Base-by-base conservation (phyloP, 1,140 invertebrate genomes). In the Diorhabda elongata region DNA sequence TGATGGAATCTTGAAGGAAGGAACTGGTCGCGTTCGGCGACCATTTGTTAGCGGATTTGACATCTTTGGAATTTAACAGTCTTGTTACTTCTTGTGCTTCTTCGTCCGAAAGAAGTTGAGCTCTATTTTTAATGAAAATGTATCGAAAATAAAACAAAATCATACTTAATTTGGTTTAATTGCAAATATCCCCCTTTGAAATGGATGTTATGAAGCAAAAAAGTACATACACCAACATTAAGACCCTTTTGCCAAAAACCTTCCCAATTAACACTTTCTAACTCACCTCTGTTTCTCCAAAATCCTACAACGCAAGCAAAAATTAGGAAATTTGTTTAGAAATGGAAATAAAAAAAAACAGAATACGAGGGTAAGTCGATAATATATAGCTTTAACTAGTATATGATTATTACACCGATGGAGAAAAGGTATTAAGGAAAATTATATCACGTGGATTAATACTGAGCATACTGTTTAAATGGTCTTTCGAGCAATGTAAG, bases 51-150 rank as follows among this genome's bases (percentile, higher is more conserved):
- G 79, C 76, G 71, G 82, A 82, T 9, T 58, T 45, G 8, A 58
- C 41, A 52, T 85, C 76, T 68, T 81, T 82, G 60, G 89, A 88
- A 68, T 90, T 90, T 70, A 93, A 76, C 77, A 94, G 85, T 77
- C 89, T 87, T 72, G 90, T 89, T 71, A 93, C 91, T 86, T 94
- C 91, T 80, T 92, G 90, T 64, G 92, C 91, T 83, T 94, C 92
- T 83, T 94, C 92, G 79, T 94, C 92, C 58, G 91, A 92, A 75
- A 93, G 83, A 75, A 93, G 81, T 80, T 92, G 90, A 86, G 91
- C 26, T 65, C 73, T 74, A 47, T 88, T 59, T 42, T 60, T 41
- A 57, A 57, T 57, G 8, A 26, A 66, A 42, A 56, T 4, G 56
- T 61, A 61, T 61, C 42, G 26, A 26, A 61, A 43, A 26, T 26